A percentile compares a stretch with the other conserved stretches of the same genome.
Evolutionary conservation across 2,888 invertebrate genomes (phyloP).

Genomic region (Cataglyphis albicans): DNA sequence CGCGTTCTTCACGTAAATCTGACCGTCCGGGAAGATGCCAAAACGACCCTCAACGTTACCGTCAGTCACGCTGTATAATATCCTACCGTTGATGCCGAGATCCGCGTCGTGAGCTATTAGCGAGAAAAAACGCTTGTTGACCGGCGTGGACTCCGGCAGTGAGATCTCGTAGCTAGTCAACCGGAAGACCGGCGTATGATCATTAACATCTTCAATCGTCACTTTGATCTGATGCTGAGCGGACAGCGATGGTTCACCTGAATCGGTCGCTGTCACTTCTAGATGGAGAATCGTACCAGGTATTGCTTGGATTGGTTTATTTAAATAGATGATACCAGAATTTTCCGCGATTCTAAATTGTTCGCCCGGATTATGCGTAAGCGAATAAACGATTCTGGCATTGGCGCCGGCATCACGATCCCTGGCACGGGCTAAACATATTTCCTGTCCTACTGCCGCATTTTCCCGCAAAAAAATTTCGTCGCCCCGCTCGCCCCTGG

Average conservation of each 20-base stretch:
- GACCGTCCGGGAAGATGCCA: conserved; percentile 98
- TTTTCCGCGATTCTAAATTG: conserved; percentile 94
- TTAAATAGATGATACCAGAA: conserved; percentile 95
- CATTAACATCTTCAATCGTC: conserved; percentile 95
- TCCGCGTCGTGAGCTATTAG: conserved; percentile 96
- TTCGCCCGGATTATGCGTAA: conserved; percentile 93
- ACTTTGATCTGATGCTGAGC: conserved; percentile 92
- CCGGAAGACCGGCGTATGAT: conserved; percentile 97
- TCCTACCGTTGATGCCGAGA: conserved; percentile 92
- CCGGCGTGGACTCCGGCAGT: conserved; percentile 94
- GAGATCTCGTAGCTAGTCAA: conserved; percentile 97
- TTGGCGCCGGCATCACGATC: conserved; percentile 97
- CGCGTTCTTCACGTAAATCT: conserved; percentile 93
- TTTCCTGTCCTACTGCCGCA: conserved; percentile 97
- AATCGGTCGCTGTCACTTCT: conserved; percentile 95
- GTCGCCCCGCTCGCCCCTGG: conserved; percentile 90
- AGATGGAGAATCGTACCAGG: conserved; percentile 91
- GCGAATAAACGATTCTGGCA: conserved; percentile 92
- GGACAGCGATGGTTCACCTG: conserved; percentile 91
- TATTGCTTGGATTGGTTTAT: conserved; percentile 92
- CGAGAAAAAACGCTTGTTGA: conserved; percentile 96
- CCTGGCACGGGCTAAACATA: conserved; percentile 94
- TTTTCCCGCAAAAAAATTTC: conserved; percentile 94
- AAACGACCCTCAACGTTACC: conserved; percentile 95
- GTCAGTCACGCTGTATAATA: conserved; percentile 93